Evolutionary conservation across 2,113 vertebrate genomes (phyloP).

Genomic region (Eidolon helvum): DNA sequence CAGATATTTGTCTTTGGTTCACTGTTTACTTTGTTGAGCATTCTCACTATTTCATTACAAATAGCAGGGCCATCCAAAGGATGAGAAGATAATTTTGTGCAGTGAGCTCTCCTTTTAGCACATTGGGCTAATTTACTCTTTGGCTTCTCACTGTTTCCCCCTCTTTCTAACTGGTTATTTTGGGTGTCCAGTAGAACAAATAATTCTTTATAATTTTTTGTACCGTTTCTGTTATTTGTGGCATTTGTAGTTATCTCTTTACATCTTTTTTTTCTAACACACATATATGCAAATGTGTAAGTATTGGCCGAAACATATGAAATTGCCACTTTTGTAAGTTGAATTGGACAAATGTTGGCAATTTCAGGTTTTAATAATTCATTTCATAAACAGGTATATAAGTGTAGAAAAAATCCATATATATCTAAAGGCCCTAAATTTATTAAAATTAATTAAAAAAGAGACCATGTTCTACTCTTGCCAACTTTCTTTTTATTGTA

Average conservation of each 20-base stretch:
- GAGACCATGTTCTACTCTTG: background rate
- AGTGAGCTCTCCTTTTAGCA: background rate
- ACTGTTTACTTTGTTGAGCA: background rate
- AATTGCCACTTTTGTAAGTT: background rate
- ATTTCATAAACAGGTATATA: background rate
- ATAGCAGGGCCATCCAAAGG: background rate
- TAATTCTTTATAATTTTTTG: background rate
- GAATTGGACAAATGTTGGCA: background rate
- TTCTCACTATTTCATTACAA: background rate
- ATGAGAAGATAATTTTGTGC: background rate
- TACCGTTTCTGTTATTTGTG: background rate
- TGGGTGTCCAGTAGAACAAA: background rate
- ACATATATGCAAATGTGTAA: background rate
- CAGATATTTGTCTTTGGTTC: background rate
- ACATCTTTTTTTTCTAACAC: background rate
- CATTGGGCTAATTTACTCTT: background rate
- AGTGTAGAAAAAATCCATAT: background rate
- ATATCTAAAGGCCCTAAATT: background rate
- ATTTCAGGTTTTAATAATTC: conserved; percentile 16
- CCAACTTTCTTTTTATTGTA: background rate
- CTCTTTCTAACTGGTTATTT: background rate
- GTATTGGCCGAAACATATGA: background rate
- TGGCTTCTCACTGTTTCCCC: background rate
- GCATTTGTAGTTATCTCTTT: background rate
- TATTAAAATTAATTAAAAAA: conserved; percentile 14